These are phyloP conservation scores for Tinamus guttatus DNA, from an alignment of 2,113 vertebrate species.

Conservation along the genomic window DNA sequence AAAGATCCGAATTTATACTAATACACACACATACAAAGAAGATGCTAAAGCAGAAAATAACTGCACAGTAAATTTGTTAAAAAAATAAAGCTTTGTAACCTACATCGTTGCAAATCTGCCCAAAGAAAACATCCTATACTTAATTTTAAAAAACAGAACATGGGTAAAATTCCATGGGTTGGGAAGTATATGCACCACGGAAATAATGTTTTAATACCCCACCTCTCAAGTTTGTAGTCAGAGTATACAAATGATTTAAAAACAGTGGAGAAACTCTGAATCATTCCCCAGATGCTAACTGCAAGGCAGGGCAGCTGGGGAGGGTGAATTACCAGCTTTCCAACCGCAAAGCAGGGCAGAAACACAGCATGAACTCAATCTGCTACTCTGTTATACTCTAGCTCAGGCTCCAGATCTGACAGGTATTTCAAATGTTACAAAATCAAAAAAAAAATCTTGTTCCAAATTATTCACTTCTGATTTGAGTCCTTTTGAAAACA, in stretches of 20 bases:
- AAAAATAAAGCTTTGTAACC: neutral
- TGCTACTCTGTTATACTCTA: neutral
- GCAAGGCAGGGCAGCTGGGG: neutral
- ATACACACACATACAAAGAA: neutral
- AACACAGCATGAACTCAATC: accelerated
- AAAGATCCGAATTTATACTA: neutral
- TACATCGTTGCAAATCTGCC: neutral
- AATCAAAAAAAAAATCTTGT: neutral
- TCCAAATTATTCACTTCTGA: neutral
- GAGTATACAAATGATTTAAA: neutral
- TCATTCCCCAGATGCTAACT: neutral
- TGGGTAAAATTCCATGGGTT: neutral
- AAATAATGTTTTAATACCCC: neutral
- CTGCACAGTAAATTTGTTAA: neutral
- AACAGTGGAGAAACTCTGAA: neutral
- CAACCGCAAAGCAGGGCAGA: neutral
- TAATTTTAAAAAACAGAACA: neutral
- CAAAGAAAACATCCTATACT: neutral
- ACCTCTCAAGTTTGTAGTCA: neutral
- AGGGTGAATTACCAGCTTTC: neutral
- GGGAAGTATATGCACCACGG: neutral
- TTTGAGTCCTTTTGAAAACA: neutral
- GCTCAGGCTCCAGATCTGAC: neutral
- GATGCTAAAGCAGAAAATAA: neutral
- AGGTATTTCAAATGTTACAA: neutral